A percentile compares a stretch with the other conserved stretches of the same genome.
phyloP scores from a whole-genome alignment of 2,797 vertebrate species.

The Australoheros facetus region DNA sequence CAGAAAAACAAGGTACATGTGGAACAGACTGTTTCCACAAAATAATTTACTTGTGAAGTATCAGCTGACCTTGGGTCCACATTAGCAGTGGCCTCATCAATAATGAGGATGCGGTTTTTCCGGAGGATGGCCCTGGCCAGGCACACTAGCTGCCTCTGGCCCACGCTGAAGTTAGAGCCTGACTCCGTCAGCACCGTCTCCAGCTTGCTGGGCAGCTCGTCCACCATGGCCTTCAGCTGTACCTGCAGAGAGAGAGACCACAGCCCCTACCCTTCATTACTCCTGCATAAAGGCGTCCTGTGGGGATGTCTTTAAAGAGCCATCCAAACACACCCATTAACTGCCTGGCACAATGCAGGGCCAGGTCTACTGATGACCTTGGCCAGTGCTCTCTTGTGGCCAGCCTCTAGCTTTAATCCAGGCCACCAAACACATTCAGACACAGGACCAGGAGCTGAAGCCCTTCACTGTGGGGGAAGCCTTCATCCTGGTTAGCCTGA shows the following conservation, averaged over 20 bases:
- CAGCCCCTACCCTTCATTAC: slow-evolving; percentile 77
- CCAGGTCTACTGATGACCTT: slow-evolving; percentile 81
- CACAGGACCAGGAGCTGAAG: slow-evolving; percentile 79
- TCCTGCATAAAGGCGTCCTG: slow-evolving; percentile 75
- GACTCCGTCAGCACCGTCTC: slow-evolving; percentile 90
- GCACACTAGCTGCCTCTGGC: slow-evolving; percentile 92
- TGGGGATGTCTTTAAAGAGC: slow-evolving; percentile 79
- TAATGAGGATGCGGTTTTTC: slow-evolving; percentile 91
- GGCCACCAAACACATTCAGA: slow-evolving; percentile 83
- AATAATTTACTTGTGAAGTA: not conserved
- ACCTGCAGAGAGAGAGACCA: slow-evolving; percentile 84
- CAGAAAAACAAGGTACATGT: not conserved
- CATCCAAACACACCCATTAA: slow-evolving; percentile 84
- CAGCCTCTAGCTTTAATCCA: slow-evolving; percentile 81
- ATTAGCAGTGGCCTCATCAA: slow-evolving; percentile 94
- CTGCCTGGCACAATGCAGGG: slow-evolving; percentile 76
- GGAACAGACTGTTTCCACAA: not conserved
- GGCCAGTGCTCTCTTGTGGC: slow-evolving; percentile 81
- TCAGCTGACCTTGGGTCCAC: slow-evolving; percentile 84
- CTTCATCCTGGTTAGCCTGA: slow-evolving; percentile 80
- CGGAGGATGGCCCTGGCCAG: slow-evolving; percentile 90
- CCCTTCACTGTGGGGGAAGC: slow-evolving; percentile 79
- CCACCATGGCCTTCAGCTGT: slow-evolving; percentile 89
- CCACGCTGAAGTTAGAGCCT: slow-evolving; percentile 92
- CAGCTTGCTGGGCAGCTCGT: slow-evolving; percentile 90